phyloP scores from a whole-genome alignment of 2,888 invertebrate genomes.

The Rhaphigaster nebulosa region DNA sequence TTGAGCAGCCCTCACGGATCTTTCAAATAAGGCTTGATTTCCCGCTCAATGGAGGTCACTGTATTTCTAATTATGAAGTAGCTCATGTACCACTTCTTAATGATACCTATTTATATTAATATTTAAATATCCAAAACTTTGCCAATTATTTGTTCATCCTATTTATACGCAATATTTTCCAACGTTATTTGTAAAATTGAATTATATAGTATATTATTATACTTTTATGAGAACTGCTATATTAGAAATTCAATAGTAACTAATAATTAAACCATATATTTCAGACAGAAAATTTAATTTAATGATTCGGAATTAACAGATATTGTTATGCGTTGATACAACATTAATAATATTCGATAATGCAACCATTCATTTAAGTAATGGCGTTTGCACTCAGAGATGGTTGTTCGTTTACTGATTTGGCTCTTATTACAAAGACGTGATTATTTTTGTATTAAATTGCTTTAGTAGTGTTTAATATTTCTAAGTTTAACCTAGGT shows the following conservation, averaged over 20 bases:
- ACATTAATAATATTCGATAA: constrained; percentile 51
- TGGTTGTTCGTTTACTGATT: constrained; percentile 63
- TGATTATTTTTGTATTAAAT: constrained; percentile 33
- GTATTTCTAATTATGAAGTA: not conserved
- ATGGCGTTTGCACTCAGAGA: constrained; percentile 65
- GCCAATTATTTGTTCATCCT: not conserved
- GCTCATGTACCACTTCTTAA: not conserved
- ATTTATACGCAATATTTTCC: not conserved
- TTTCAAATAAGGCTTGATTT: constrained; percentile 10
- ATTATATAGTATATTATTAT: not conserved
- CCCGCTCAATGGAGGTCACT: constrained; percentile 29
- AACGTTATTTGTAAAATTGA: not conserved
- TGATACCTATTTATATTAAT: not conserved
- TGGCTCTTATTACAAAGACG: constrained; percentile 55
- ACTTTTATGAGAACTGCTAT: not conserved
- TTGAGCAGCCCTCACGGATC: not conserved
- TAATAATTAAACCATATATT: constrained; percentile 9
- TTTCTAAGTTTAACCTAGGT: not conserved
- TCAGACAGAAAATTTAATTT: not conserved
- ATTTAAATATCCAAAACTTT: not conserved
- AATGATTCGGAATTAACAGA: not conserved
- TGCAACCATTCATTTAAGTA: constrained; percentile 59
- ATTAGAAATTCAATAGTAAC: not conserved
- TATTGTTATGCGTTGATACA: constrained; percentile 36
- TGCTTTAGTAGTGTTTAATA: constrained; percentile 25